phyloP scores from a whole-genome alignment of 2,888 invertebrate genomes.

The Ectobius pallidus region DNA sequence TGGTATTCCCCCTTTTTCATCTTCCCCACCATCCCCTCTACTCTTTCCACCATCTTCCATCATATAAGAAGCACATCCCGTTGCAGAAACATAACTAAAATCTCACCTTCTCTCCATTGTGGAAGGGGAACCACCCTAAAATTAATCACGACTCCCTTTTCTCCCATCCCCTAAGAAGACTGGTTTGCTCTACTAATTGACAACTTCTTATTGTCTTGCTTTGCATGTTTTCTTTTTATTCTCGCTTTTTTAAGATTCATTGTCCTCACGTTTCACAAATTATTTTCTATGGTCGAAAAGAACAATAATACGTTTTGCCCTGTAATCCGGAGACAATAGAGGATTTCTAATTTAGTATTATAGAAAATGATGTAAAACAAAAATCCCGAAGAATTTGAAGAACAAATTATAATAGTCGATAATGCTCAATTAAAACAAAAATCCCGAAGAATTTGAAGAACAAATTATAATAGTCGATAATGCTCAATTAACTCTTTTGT shows the following conservation, averaged over 20 bases:
- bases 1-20: neutral
- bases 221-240: neutral
- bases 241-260: too few species aligned
- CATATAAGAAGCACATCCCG: neutral
- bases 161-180: neutral
- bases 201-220: constrained; percentile 9
- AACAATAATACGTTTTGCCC: neutral
- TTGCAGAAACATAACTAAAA: constrained; percentile 5
- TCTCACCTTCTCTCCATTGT: neutral
- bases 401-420: too few species aligned
- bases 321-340: too few species aligned
- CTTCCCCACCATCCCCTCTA: too few species aligned
- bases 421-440: too few species aligned
- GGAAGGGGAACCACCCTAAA: neutral
- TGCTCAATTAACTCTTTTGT: too few species aligned
- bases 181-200: neutral
- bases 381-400: too few species aligned
- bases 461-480: too few species aligned
- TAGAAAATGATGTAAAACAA: too few species aligned
- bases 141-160: constrained; percentile 4
- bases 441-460: too few species aligned
- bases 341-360: too few species aligned
- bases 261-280: neutral
- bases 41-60: neutral
- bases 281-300: neutral